phyloP scores from a whole-genome alignment of 1,140 invertebrate species.

The Drosophila nannoptera region DNA sequence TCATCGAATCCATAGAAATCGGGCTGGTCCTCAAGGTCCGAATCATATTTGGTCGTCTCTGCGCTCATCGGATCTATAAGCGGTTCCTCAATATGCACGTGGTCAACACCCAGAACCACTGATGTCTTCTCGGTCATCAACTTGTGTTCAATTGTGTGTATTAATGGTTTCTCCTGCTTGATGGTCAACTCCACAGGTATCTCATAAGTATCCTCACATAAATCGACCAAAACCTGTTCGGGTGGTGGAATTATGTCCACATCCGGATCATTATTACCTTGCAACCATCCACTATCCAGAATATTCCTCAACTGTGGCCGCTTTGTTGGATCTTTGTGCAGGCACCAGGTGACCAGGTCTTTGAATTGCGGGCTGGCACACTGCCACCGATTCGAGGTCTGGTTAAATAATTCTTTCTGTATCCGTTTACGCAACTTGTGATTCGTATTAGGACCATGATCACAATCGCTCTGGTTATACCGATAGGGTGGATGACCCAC shows the following conservation, averaged over 20 bases:
- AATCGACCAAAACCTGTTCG: slow-evolving; percentile 48
- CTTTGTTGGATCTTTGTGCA: slow-evolving; percentile 87
- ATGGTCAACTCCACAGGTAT: slow-evolving; percentile 12
- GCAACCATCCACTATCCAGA: slow-evolving; percentile 84
- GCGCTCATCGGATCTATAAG: not conserved
- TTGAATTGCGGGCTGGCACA: slow-evolving; percentile 86
- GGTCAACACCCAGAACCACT: not conserved
- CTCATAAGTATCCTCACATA: slow-evolving; percentile 57
- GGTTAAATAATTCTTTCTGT: slow-evolving; percentile 55
- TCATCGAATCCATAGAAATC: slow-evolving; percentile 61
- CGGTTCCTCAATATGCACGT: not conserved
- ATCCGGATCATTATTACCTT: slow-evolving; percentile 32
- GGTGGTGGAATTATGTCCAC: slow-evolving; percentile 38
- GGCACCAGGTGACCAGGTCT: slow-evolving; percentile 85
- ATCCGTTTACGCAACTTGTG: slow-evolving; percentile 55
- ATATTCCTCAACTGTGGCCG: slow-evolving; percentile 86
- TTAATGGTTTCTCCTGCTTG: not conserved
- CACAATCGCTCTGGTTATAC: slow-evolving; percentile 60
- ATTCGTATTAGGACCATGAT: slow-evolving; percentile 38
- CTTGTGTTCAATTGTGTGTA: not conserved
- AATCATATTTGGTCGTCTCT: slow-evolving; percentile 24
- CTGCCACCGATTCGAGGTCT: slow-evolving; percentile 82
- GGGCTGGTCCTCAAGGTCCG: slow-evolving; percentile 13
- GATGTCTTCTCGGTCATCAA: not conserved
- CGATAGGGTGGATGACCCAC: slow-evolving; percentile 88